Percentiles rank a stretch among this genome's conserved stretches.
Evolutionary conservation across 1,140 invertebrate genomes (phyloP).

Genomic region (Ganaspis sp.): DNA sequence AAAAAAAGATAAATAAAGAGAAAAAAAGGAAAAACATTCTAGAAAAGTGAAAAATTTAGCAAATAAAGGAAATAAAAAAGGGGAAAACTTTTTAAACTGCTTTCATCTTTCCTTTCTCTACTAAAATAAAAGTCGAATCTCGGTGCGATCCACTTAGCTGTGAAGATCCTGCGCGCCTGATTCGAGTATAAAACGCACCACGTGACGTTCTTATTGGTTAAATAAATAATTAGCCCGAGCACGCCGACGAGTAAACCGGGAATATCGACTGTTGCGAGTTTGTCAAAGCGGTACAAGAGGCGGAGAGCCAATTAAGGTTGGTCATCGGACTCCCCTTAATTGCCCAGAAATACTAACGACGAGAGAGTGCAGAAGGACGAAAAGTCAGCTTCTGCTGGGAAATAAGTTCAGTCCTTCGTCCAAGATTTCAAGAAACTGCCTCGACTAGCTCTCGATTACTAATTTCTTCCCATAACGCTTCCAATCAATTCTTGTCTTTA

Average conservation of each 20-base stretch:
- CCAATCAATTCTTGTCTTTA: conserved; percentile 3
- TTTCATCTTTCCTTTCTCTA: conserved; percentile 19
- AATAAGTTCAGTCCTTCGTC: conserved; percentile 21
- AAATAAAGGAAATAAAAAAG: background rate
- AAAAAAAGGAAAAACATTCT: background rate
- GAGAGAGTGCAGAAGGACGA: conserved; percentile 18
- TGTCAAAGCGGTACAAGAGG: conserved; percentile 26
- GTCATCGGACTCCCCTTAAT: conserved; percentile 26
- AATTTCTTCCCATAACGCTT: background rate
- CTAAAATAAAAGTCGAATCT: conserved; percentile 25
- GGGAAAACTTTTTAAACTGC: conserved; percentile 18
- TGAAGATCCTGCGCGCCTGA: conserved; percentile 16
- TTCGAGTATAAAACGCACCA: conserved; percentile 16
- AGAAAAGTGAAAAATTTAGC: too few species aligned
- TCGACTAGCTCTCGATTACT: conserved; percentile 28
- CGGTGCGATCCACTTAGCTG: conserved; percentile 10
- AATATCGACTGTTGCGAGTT: conserved; percentile 24
- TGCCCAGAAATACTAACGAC: conserved; percentile 31
- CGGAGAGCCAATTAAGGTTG: conserved; percentile 28
- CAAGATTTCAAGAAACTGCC: conserved; percentile 21
- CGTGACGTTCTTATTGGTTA: conserved; percentile 27
- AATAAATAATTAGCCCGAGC: conserved; percentile 27
- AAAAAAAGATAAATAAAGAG: background rate
- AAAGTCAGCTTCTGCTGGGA: conserved; percentile 17
- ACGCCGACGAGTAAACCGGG: conserved; percentile 19